A percentile compares a stretch with the other conserved stretches of the same genome.
phyloP scores from a whole-genome alignment of 2,888 invertebrate genomes.

The Exocentrus adspersus region DNA sequence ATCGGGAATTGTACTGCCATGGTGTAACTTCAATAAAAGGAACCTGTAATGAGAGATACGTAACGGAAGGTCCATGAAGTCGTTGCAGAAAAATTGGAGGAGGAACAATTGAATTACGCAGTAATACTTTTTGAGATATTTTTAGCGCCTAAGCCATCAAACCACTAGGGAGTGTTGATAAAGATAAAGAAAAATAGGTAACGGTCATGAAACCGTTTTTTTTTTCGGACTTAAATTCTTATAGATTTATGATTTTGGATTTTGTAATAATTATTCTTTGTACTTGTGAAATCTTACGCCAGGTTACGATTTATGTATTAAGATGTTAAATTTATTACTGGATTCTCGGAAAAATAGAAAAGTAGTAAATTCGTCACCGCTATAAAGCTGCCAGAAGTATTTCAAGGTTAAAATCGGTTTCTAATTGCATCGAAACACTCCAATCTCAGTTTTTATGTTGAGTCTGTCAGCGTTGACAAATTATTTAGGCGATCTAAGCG shows the following conservation, averaged over 20 bases:
- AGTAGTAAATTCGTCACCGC: not conserved
- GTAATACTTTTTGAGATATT: not conserved
- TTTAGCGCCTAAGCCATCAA: not conserved
- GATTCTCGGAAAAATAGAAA: not conserved
- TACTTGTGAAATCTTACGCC: not conserved
- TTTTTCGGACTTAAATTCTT: too few species aligned
- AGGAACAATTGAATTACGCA: too few species aligned
- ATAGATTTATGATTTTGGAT: too few species aligned
- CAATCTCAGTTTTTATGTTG: not conserved
- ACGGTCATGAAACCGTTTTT: not conserved
- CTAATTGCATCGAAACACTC: conserved; percentile 34
- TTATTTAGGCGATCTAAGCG: too few species aligned
- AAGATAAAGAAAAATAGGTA: not conserved
- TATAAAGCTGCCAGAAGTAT: conserved; percentile 33
- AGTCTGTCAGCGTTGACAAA: not conserved
- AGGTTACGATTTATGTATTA: not conserved
- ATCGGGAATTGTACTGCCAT: not conserved
- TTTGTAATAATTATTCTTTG: not conserved
- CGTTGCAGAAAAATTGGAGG: too few species aligned
- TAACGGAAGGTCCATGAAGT: too few species aligned
- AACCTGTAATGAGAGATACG: too few species aligned
- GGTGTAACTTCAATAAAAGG: too few species aligned
- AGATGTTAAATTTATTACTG: not conserved
- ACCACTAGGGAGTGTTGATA: not conserved
- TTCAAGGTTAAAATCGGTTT: conserved; percentile 44